Base-by-base conservation (phyloP, 2,113 vertebrate species). In the Phyllostomus hastatus region DNA sequence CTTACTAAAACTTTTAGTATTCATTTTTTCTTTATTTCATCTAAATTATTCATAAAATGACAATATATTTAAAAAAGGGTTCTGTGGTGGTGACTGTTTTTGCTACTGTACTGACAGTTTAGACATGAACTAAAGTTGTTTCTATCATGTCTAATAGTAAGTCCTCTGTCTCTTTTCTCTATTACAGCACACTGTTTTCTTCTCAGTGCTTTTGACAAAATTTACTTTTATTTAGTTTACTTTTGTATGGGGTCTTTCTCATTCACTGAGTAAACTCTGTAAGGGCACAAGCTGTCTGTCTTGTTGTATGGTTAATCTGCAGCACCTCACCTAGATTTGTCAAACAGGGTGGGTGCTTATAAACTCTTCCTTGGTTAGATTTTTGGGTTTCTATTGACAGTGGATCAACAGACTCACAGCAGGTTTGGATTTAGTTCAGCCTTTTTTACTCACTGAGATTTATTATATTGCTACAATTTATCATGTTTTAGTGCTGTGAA, bases 11-110 rank as follows among this genome's bases (percentile, higher is more conserved):
- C 22, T 7, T 84, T 86, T 57, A 59, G 41, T 86, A 46, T 66
- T 91, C 15, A 76, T 38, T 92, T 10, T 90, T 76, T 7, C 10
- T 61, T 90, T 85, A 50, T 83, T 80, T 92, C 6, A 38, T 88
- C 46, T 84, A 72, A 83, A 88, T 91, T 83, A 82, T 69, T 87
- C 7, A 67, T 88, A 67, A 87, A 82, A 57, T 93, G 38, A n/a
- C 67, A 61, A 19, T 69, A 26, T 46, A 76, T 52, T 81, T 81
- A 16, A 11, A 69, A 72, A 78, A 54, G 52, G n/a, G 4, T 5
- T 38, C 10, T 10, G 28, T 84, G 28, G 4, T 76, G 8, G 73
- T 93, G 78, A 38, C 70, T 85, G 2, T 79, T 88, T 96, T 92
- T 92, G n/a, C 64, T 85, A 26, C 17, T 75, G 4, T 84, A 38